Evolutionary conservation across 2,797 vertebrate genomes (phyloP).

Genomic region (Microctenopoma stevenorrisi): DNA sequence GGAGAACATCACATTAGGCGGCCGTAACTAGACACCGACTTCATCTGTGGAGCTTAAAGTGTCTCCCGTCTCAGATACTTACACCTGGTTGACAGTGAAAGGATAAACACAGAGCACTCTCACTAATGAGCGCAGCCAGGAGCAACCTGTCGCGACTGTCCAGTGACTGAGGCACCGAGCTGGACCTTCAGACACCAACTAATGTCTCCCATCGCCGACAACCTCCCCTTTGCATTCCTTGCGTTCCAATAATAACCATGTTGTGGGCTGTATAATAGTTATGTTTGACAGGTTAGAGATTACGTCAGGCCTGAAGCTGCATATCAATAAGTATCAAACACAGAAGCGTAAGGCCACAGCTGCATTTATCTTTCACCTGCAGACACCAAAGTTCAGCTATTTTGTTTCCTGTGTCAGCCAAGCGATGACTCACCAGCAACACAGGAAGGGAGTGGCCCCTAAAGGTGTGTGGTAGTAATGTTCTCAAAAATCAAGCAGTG

Average conservation of each 20-base stretch:
- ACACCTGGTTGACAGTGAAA: constrained; percentile 57
- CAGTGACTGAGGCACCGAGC: constrained; percentile 1
- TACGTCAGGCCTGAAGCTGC: not conserved
- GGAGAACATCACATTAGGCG: constrained; percentile 49
- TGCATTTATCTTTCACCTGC: constrained; percentile 22
- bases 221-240: too few relatives aligned
- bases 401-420: constrained; percentile 42
- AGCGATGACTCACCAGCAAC: constrained; percentile 50
- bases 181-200: too few relatives aligned
- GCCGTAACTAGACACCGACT: constrained; percentile 53
- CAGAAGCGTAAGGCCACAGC: constrained; percentile 5
- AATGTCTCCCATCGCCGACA: too few relatives aligned
- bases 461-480: constrained; percentile 9
- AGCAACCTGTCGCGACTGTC: constrained; percentile 8
- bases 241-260: not conserved
- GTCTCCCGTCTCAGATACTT: constrained; percentile 53
- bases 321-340: constrained; percentile 7
- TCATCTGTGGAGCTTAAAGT: constrained; percentile 38
- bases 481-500: not conserved
- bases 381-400: constrained; percentile 12
- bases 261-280: not conserved
- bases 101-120: constrained; percentile 43
- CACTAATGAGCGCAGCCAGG: constrained; percentile 53
- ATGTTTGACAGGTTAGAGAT: not conserved
- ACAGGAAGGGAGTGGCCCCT: constrained; percentile 51